phyloP scores from a whole-genome alignment of 2,113 vertebrate species.

The Nibea coibor region DNA sequence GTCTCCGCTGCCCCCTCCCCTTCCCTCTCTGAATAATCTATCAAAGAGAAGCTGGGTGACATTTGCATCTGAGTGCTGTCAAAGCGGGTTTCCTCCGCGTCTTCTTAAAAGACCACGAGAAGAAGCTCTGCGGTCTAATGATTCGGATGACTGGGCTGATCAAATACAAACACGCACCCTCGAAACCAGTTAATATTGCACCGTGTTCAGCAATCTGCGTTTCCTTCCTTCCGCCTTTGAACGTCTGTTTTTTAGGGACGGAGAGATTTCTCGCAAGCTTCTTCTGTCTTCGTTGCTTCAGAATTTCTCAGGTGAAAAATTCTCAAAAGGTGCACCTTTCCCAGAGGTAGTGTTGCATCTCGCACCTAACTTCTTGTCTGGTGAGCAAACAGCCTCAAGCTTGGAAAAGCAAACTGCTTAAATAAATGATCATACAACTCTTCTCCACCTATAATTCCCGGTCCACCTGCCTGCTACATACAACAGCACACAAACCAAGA shows the following conservation, averaged over 20 bases:
- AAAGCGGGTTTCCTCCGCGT: constrained; percentile 58
- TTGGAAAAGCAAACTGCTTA: neutral
- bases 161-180: constrained; percentile 48
- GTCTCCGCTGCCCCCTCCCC: constrained; percentile 33
- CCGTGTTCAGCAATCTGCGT: constrained; percentile 41
- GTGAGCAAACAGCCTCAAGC: constrained; percentile 8
- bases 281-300: constrained; percentile 14
- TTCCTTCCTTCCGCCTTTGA: constrained; percentile 5
- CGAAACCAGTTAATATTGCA: constrained; percentile 51
- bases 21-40: constrained; percentile 65
- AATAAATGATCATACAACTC: constrained; percentile 6
- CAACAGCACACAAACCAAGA: neutral
- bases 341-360: constrained; percentile 8
- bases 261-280: constrained; percentile 17
- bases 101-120: constrained; percentile 58
- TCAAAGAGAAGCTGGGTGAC: constrained; percentile 60
- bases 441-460: neutral
- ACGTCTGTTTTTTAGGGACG: constrained; percentile 18
- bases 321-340: constrained; percentile 8
- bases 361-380: constrained; percentile 5
- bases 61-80: constrained; percentile 63
- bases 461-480: neutral
- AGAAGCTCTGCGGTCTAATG: constrained; percentile 56
- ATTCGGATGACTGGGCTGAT: constrained; percentile 64
- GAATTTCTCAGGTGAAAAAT: constrained; percentile 22